phyloP scores from a whole-genome alignment of 1,140 invertebrate species.

The Hylaeus volcanicus region DNA sequence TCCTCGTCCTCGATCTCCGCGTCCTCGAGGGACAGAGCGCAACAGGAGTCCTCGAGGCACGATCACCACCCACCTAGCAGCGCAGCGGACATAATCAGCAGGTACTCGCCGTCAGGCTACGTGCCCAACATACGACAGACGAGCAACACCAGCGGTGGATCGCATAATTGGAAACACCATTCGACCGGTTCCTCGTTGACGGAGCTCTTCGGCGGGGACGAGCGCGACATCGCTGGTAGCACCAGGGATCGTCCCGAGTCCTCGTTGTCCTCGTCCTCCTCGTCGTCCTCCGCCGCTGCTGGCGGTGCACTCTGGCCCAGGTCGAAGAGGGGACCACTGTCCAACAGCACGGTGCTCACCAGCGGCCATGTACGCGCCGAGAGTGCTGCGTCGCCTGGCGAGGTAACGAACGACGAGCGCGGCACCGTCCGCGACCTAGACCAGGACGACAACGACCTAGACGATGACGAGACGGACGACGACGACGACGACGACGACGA shows the following conservation, averaged over 20 bases:
- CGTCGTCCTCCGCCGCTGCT: constrained; percentile 56
- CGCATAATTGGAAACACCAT: constrained; percentile 58
- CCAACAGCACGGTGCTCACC: constrained; percentile 62
- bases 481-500: constrained; percentile 55
- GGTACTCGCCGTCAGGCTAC: constrained; percentile 84
- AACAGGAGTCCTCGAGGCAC: constrained; percentile 67
- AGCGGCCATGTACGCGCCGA: constrained; percentile 60
- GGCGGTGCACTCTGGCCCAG: constrained; percentile 47
- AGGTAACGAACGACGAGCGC: constrained; percentile 68
- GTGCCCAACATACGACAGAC: constrained; percentile 81
- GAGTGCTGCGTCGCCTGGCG: constrained; percentile 62
- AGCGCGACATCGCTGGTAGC: constrained; percentile 58
- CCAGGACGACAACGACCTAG: constrained; percentile 61
- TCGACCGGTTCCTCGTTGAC: constrained; percentile 53
- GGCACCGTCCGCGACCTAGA: constrained; percentile 28
- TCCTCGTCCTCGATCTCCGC: constrained; percentile 44
- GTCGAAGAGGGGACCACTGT: constrained; percentile 59
- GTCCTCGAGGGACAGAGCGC: constrained; percentile 51
- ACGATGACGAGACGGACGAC: constrained; percentile 52
- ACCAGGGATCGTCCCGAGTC: constrained; percentile 62
- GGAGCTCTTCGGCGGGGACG: constrained; percentile 67
- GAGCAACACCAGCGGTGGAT: constrained; percentile 35
- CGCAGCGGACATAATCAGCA: constrained; percentile 82
- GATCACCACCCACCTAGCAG: constrained; percentile 15
- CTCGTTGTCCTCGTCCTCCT: constrained; percentile 62